Conservation (phyloP, 2,113 vertebrate species). For the Xiphorhynchus elegans region DNA sequence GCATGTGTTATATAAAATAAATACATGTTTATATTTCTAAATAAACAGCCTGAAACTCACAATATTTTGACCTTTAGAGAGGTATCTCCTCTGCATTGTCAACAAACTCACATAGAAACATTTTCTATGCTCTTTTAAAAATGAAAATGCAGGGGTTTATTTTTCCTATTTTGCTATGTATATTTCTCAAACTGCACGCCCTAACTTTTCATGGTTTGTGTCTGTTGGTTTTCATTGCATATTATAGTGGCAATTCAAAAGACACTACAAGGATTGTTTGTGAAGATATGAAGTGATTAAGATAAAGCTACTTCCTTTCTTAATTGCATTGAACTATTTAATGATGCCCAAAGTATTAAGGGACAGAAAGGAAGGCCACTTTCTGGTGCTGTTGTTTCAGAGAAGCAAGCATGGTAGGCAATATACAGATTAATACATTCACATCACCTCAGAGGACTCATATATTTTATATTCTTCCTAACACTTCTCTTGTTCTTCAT, state of each 20-base stretch:
- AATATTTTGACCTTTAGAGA: neutral
- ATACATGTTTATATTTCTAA: neutral
- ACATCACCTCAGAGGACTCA: neutral
- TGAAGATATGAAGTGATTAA: neutral
- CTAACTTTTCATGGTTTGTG: neutral
- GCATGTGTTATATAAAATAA: neutral
- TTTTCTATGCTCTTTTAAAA: neutral
- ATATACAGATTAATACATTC: neutral
- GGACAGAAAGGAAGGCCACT: neutral
- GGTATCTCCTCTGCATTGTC: neutral
- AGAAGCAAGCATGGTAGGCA: neutral
- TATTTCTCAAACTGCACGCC: neutral
- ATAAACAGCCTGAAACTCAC: neutral
- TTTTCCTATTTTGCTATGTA: neutral
- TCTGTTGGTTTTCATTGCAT: neutral
- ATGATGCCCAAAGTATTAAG: neutral
- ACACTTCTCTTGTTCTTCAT: neutral
- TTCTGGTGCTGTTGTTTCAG: neutral
- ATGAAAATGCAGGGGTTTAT: neutral
- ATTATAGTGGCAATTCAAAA: neutral
- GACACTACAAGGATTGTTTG: neutral
- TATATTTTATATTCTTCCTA: neutral
- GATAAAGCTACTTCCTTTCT: neutral
- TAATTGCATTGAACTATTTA: neutral
- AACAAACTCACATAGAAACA: neutral